Base-by-base conservation (phyloP, 2,113 vertebrate species). In the Anser cygnoides region DNA sequence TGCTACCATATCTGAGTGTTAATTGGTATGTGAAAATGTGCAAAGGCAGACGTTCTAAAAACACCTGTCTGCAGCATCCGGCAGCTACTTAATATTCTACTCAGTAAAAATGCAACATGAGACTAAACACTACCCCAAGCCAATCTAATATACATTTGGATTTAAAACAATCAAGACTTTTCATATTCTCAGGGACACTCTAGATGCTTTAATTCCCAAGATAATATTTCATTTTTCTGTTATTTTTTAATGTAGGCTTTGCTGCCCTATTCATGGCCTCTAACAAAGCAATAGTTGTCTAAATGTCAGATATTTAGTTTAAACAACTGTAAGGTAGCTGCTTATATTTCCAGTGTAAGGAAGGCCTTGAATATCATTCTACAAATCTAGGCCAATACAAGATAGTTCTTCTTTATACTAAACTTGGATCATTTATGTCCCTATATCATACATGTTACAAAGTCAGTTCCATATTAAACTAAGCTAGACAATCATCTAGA, bases 21-120 rank as follows among this genome's bases (percentile, higher is more conserved):
- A 96, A 94, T 55, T 91, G 52, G 55, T 80, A 83, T 54, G 59
- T 70, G 82, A 74, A 88, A 84, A 79, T 39, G 75, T 71, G 63
- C 87, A 94, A 88, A 88, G 80, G 63, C 74, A 95, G 82, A 86
- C 37, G 73, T 80, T 83, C 82, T 74, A 68, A 63, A 92, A 97
- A 85, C 87, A 91, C 87, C 91, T 93, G 67, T 62, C 91, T 86
- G 70, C 80, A 91, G 77, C 74, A 89, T 76, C 84, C 44, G 0
- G 71, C 62, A 95, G 63, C 84, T 95, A 82, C 62, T 95, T 95
- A 31, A 95, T 82, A 87, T 92, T 62, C 49, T 85, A 41, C 41
- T 76, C 54, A 84, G 49, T 91, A 82, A 87, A 93, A 92, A 50
- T 73, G 67, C 54, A 88, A 44, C 17, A 89, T 91, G 81, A 95